Conservation (phyloP, 2,888 invertebrate genomes). For the Thecocarcelia acutangulata region DNA sequence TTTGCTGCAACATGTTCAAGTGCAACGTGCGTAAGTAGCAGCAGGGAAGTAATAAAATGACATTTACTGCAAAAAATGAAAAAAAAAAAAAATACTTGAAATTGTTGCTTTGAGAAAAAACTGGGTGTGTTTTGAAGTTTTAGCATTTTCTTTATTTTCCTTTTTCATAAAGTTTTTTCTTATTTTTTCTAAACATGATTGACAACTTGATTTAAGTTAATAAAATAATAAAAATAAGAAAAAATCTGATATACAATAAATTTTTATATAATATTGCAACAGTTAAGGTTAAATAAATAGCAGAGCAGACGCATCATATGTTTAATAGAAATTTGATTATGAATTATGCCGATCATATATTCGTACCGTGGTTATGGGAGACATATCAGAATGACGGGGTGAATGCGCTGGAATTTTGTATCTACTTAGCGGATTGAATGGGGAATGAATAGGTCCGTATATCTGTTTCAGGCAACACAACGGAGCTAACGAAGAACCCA, state of each 20-base stretch:
- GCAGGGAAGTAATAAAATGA: conserved; percentile 10
- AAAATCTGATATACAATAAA: conserved; percentile 18
- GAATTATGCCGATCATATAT: too few relatives aligned
- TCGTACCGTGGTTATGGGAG: too few relatives aligned
- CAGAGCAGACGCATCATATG: too few relatives aligned
- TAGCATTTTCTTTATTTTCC: background rate
- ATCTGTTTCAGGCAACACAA: too few relatives aligned
- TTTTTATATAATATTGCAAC: background rate
- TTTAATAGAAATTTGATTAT: too few relatives aligned
- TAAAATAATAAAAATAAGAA: conserved; percentile 20
- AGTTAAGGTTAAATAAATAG: background rate
- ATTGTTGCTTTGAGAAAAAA: conserved; percentile 11
- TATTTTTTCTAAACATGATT: conserved; percentile 26
- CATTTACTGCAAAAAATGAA: conserved; percentile 9
- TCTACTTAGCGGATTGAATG: too few relatives aligned
- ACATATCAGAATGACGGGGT: too few relatives aligned
- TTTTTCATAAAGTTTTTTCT: background rate
- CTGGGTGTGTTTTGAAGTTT: conserved; percentile 23
- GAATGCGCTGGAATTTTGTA: too few relatives aligned
- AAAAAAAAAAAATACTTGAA: background rate
- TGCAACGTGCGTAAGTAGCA: conserved; percentile 36
- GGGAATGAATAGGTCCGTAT: too few relatives aligned
- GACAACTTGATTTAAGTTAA: conserved; percentile 53
- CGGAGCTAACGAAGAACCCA: too few relatives aligned
- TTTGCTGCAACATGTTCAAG: conserved; percentile 43